Base-by-base conservation (phyloP, 2,888 invertebrate genomes). In the Conus canariensis region DNA sequence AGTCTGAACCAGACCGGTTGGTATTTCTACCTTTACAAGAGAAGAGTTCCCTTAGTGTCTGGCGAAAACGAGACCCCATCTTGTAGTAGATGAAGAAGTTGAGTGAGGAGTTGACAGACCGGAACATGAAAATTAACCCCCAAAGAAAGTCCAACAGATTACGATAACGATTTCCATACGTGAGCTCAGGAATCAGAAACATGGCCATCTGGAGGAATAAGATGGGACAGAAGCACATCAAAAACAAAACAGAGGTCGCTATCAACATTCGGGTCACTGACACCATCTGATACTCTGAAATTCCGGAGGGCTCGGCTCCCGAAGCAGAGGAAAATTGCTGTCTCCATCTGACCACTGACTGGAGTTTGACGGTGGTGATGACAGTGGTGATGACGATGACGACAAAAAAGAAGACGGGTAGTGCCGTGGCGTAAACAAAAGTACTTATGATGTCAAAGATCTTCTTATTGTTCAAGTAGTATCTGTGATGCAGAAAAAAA, bases 251-350 rank as follows among this genome's bases (percentile, higher is more conserved):
- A 58, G 88, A 88, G 59, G 88, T 88, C 30, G 25, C 88, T 9
- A 88, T 56, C 59, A 88, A 56, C 88, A 88, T 88, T 80, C 77
- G 70, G 74, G 87, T 87, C 74, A 87, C 56, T 12, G 87, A 56
- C 58, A 58, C 12, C 87, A 16, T 22, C 25, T n/a, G 74, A n/a
- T 7, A 45, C 60, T 30, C 45, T 3, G 67, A 4, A 82, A 7
- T 60, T 87, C 67, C 64, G 64, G n/a, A 22, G 85, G 25, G 5
- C 58, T 22, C 7, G 59, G n/a, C 10, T 7, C 30, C 14, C 19
- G 70, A 25, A 16, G 70, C n/a, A n/a, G 70, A 74, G 25, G 87
- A 56, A 2, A 22, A 74, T 45, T 74, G 87, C 58, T 74, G 70
- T n/a, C 87, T 25, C 87, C 87, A 87, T 30, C 16, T 87, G n/a